Conservation (phyloP, 1,140 invertebrate species). For the Calliphora vicina region DNA sequence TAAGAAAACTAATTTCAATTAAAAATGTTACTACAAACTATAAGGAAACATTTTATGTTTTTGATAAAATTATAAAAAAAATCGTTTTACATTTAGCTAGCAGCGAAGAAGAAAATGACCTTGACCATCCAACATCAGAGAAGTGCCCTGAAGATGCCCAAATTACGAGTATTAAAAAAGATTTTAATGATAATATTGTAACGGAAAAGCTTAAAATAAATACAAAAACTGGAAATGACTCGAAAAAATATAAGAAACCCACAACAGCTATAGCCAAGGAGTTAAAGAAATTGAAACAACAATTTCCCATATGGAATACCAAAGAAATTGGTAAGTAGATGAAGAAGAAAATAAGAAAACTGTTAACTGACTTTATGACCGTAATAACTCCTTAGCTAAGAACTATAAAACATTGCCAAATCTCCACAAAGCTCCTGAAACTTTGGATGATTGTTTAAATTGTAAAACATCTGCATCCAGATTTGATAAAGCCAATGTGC, state of each 20-base stretch:
- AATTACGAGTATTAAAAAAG: no score
- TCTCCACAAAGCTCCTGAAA: neutral
- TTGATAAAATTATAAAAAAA: neutral
- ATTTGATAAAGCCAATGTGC: neutral
- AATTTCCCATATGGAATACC: conserved; percentile 37
- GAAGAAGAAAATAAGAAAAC: neutral
- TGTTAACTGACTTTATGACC: neutral
- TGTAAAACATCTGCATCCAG: neutral
- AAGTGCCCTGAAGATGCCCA: neutral
- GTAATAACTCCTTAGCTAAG: neutral
- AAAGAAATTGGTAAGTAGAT: conserved; percentile 25
- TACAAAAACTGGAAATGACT: neutral
- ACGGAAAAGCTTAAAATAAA: neutral
- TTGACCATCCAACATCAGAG: neutral
- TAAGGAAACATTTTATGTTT: neutral
- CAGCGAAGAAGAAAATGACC: conserved; percentile 30
- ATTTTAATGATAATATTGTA: neutral
- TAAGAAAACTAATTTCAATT: neutral
- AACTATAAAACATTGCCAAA: neutral
- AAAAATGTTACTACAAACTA: neutral
- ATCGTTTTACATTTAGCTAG: conserved; percentile 35
- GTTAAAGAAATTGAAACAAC: conserved; percentile 34
- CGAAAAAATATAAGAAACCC: conserved; percentile 13
- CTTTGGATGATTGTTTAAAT: neutral
- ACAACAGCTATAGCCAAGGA: conserved; percentile 20